Percentiles rank a stretch among this genome's conserved stretches.
Conservation (phyloP, 2,888 invertebrate genomes). For the Scaptomyza parva region DNA sequence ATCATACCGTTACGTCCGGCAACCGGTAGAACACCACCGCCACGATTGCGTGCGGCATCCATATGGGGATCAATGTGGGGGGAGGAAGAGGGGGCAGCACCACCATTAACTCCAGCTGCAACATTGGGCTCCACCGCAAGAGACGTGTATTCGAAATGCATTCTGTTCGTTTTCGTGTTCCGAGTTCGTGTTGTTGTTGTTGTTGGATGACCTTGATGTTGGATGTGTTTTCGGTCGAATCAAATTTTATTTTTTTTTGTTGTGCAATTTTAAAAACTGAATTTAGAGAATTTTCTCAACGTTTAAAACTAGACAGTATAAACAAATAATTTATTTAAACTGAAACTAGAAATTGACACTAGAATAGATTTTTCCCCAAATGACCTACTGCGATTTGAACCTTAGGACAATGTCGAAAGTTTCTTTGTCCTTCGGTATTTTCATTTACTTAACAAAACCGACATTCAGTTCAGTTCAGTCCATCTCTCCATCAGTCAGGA, state of each 20-base stretch:
- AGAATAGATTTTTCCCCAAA: neutral
- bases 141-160: conserved; percentile 42
- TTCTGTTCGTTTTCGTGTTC: neutral
- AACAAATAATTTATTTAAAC: conserved; percentile 2
- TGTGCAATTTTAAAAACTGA: conserved; percentile 20
- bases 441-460: conserved; percentile 27
- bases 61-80: conserved; percentile 1
- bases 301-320: conserved; percentile 10
- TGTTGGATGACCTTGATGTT: too few species aligned
- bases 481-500: conserved; percentile 28
- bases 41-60: conserved; percentile 39
- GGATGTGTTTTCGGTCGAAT: neutral
- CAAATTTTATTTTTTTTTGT: neutral
- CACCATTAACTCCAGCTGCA: conserved; percentile 7
- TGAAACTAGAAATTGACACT: neutral
- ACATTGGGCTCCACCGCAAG: neutral
- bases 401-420: conserved; percentile 16
- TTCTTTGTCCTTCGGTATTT: conserved; percentile 28
- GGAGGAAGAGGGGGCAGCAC: neutral
- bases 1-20: conserved; percentile 16
- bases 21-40: conserved; percentile 48
- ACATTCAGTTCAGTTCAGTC: neutral
- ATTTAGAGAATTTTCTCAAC: conserved; percentile 41
- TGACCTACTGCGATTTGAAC: neutral
- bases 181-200: too few species aligned